These are phyloP conservation scores for Vanessa tameamea DNA, from an alignment of 1,140 invertebrate species.

Conservation along the genomic window DNA sequence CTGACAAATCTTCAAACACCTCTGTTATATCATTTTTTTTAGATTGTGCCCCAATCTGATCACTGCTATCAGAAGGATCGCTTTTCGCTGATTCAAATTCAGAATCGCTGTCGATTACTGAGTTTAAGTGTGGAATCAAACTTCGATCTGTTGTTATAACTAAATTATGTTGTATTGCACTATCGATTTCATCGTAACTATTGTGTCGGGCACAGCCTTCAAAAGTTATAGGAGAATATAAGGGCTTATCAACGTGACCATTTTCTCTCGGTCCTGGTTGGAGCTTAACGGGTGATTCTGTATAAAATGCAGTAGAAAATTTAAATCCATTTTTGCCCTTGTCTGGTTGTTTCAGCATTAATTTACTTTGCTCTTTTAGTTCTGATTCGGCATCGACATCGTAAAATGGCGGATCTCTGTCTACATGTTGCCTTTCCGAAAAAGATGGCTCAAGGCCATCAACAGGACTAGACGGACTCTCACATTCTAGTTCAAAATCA, in stretches of 20 bases:
- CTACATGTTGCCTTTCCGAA: slow-evolving; percentile 74
- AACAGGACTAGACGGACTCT: slow-evolving; percentile 84
- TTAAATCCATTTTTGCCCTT: slow-evolving; percentile 70
- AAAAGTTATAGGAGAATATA: slow-evolving; percentile 79
- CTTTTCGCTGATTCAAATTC: slow-evolving; percentile 77
- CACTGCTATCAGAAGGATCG: slow-evolving; percentile 60
- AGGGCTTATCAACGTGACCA: slow-evolving; percentile 70
- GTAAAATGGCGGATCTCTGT: slow-evolving; percentile 75
- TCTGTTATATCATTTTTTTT: slow-evolving; percentile 58
- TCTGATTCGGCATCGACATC: slow-evolving; percentile 70
- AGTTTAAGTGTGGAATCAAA: slow-evolving; percentile 44
- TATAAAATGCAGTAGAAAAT: slow-evolving; percentile 70
- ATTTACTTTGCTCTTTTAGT: slow-evolving; percentile 57
- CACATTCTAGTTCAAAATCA: slow-evolving; percentile 83
- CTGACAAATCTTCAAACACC: slow-evolving; percentile 60
- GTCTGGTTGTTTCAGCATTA: slow-evolving; percentile 60
- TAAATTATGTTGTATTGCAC: slow-evolving; percentile 37
- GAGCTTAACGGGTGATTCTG: slow-evolving; percentile 72
- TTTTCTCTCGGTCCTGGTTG: slow-evolving; percentile 75
- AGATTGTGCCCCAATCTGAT: slow-evolving; percentile 47
- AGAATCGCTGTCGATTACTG: slow-evolving; percentile 68
- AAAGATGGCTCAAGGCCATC: slow-evolving; percentile 82
- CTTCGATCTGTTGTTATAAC: slow-evolving; percentile 46
- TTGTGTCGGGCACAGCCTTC: slow-evolving; percentile 77
- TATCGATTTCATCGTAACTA: slow-evolving; percentile 69